Evolutionary conservation across 2,113 vertebrate genomes (phyloP), one percentile per base, ranked within the genome.

Genomic region (Scartelaos histophorus): DNA sequence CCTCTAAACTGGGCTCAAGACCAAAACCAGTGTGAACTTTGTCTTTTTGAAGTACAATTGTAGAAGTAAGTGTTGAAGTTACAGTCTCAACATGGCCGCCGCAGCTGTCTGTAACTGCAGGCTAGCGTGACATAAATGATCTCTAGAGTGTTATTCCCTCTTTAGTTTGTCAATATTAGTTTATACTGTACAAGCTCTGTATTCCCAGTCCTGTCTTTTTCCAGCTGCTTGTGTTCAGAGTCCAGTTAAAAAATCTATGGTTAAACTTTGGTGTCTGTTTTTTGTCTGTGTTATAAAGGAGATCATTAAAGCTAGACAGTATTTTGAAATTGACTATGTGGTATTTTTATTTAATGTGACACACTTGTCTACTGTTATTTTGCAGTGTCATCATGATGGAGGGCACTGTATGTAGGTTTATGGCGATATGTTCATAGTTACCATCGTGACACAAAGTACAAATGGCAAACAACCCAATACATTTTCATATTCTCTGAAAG

Each of bases 241-340:
- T 16, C 5, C 2, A 16, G 34, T 79, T 13, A 69, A 13, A 66
- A 65, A 70, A 46, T 38, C 67, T 67, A n/a, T 2, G 13, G 7
- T 61, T 58, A 56, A n/a, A 66, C 60, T 76, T 73, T 53, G 29
- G 1, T 56, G 64, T 83, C 7, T 73, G 67, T 81, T 79, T 2
- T 56, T 22, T 57, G 17, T 81, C 29, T 79, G 58, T 82, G 72
- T 80, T 80, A 75, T 38, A 73, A 71, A 80, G 38, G 67, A 76
- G 45, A 77, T 84, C 81, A 89, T 85, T 90, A 87, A 88, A 90
- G 71, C 68, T 83, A 83, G 74, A 89, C 85, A 88, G 88, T 90
- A 90, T 90, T 92, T 90, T 90, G 74, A 84, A 78, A 22, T 72
- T 72, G 54, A 57, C 2, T 11, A 54, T 45, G 35, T 45, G n/a